Percentiles rank a stretch among this genome's conserved stretches.
phyloP scores from a whole-genome alignment of 2,888 invertebrate species.

The Diarsia dahlii region DNA sequence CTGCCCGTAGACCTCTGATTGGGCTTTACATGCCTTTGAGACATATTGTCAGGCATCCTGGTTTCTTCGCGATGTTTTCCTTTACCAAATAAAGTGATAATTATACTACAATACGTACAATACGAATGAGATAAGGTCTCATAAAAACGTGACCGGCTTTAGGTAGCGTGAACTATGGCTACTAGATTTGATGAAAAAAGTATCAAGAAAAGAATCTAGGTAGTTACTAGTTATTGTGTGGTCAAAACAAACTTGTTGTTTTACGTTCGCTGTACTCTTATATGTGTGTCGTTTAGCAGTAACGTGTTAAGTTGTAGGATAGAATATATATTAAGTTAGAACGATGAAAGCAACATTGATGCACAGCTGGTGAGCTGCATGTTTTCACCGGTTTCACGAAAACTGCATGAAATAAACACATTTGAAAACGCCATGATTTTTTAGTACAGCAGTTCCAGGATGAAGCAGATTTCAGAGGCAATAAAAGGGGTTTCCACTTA shows the following conservation, averaged over 20 bases:
- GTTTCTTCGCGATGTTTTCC: no score
- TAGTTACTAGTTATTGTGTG: slow-evolving; percentile 2
- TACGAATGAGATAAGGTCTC: slow-evolving; percentile 4
- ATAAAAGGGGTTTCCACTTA: slow-evolving; percentile 47
- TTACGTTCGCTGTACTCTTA: slow-evolving; percentile 9
- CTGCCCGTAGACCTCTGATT: no score
- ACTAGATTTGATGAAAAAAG: neutral
- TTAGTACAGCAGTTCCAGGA: neutral
- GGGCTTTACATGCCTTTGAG: no score
- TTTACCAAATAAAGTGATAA: no score
- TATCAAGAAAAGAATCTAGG: slow-evolving; percentile 3
- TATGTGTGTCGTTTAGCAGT: slow-evolving; percentile 21
- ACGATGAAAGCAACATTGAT: slow-evolving; percentile 3
- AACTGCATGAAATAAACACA: neutral
- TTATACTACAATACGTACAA: no score
- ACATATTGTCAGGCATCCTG: no score
- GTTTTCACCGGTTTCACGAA: neutral
- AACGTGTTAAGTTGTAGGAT: slow-evolving; percentile 19
- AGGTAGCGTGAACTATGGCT: slow-evolving; percentile 17
- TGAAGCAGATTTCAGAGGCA: slow-evolving; percentile 12
- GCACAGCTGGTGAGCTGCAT: neutral
- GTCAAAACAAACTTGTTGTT: slow-evolving; percentile 20
- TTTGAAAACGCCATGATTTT: neutral
- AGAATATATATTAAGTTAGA: slow-evolving; percentile 5
- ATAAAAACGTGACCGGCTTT: slow-evolving; percentile 22